Evolutionary conservation across 1,140 invertebrate genomes (phyloP), one percentile per base, ranked within the genome.

Genomic region (Drosophila sturtevanti): DNA sequence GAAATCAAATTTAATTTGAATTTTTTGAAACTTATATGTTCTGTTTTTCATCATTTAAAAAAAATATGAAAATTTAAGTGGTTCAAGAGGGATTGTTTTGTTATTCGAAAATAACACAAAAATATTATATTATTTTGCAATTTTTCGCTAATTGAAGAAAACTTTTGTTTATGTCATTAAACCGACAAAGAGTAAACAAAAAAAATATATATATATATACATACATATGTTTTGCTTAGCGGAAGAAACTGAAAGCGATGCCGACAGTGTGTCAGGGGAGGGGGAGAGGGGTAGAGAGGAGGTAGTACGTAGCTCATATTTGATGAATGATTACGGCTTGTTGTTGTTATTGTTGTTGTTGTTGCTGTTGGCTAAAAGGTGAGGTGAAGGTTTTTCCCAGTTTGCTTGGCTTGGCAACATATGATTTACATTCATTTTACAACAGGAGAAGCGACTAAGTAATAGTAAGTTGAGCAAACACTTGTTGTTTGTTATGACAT

Each of bases 191-290:
- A 24, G 68, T 52, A 68, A 73, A 73, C 69, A 60, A 61, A 51
- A 37, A 38, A 66, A 59, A 31, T 38, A 24, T 58, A 66, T 12
- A n/a, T n/a, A n/a, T n/a, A n/a, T n/a, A n/a, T n/a, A n/a, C n/a
- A n/a, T n/a, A n/a, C n/a, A n/a, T n/a, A 11, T 14, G 27, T 60
- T 24, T 48, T 24, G 54, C 44, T 41, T 63, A 60, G 58, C 73
- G 67, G 63, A 86, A 71, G 66, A 86, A 81, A 81, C 31, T 12
- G 81, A 85, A 86, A 81, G 73, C 69, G 65, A 4, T 11, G 41
- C 16, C 16, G 41, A 48, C n/a, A n/a, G n/a, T n/a, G n/a, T n/a
- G n/a, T n/a, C n/a, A n/a, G n/a, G n/a, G n/a, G n/a, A n/a, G n/a
- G n/a, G n/a, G n/a, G n/a, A n/a, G n/a, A n/a, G n/a, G n/a, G n/a